Evolutionary conservation across 2,888 invertebrate species (phyloP).

Genomic region (Nephrotoma guestfalica): DNA sequence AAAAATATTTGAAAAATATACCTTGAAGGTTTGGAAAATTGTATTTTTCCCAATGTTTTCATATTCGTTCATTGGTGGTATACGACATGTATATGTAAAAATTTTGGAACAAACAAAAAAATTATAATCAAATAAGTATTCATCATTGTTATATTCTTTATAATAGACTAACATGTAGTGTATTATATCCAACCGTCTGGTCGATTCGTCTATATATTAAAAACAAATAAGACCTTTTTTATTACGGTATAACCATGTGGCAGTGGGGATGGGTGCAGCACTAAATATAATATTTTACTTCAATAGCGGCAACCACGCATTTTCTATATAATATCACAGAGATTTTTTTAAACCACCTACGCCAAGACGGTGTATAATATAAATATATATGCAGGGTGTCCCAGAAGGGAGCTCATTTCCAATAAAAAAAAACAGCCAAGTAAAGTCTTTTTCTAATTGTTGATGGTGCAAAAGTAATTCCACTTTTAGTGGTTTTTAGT

Average conservation of each 20-base stretch:
- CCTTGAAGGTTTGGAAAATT: not conserved
- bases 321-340: not conserved
- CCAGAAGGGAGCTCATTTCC: too few species aligned
- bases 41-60: not conserved
- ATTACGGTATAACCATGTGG: not conserved
- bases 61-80: too few species aligned
- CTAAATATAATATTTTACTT: not conserved
- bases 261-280: not conserved
- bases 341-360: not conserved
- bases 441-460: too few species aligned
- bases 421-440: too few species aligned
- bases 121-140: too few species aligned
- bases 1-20: not conserved
- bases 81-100: not conserved
- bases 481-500: too few species aligned
- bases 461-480: too few species aligned
- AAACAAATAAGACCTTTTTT: not conserved
- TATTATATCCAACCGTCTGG: not conserved
- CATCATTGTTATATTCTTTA: not conserved
- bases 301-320: not conserved
- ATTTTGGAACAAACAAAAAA: not conserved
- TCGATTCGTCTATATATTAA: not conserved
- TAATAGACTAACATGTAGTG: not conserved
- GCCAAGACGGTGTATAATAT: not conserved
- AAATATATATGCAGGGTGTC: too few species aligned